Conservation (phyloP, 2,797 vertebrate species). For the Platyrinchus mystaceus region DNA sequence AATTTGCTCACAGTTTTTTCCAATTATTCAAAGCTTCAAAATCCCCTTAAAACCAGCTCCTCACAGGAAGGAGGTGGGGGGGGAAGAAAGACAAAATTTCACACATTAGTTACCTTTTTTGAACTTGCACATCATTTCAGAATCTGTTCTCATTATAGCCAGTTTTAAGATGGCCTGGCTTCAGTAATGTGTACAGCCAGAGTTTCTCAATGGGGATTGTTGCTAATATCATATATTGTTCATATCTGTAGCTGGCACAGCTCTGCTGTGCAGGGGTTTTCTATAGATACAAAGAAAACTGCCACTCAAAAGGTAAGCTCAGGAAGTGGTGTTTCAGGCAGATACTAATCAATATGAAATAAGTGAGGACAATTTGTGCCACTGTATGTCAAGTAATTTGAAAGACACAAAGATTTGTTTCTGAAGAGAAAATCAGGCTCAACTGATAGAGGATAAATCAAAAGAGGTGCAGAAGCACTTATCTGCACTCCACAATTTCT, state of each 20-base stretch:
- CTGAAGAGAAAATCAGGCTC: neutral
- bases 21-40: constrained; percentile 10
- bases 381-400: neutral
- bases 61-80: neutral
- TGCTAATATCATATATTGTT: neutral
- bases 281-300: neutral
- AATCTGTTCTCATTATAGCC: neutral
- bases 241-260: neutral
- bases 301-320: neutral
- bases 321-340: neutral
- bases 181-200: neutral
- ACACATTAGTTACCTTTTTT: neutral
- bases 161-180: neutral
- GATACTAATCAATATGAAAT: neutral
- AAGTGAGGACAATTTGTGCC: neutral
- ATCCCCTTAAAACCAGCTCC: neutral
- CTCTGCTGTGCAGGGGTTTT: neutral
- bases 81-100: neutral
- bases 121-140: neutral
- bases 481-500: neutral
- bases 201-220: neutral
- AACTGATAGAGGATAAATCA: neutral
- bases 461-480: neutral
- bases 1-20: neutral
- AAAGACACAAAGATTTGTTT: neutral